These are phyloP conservation scores for Enoplosus armatus DNA, from an alignment of 2,797 vertebrate species.

Conservation along the genomic window DNA sequence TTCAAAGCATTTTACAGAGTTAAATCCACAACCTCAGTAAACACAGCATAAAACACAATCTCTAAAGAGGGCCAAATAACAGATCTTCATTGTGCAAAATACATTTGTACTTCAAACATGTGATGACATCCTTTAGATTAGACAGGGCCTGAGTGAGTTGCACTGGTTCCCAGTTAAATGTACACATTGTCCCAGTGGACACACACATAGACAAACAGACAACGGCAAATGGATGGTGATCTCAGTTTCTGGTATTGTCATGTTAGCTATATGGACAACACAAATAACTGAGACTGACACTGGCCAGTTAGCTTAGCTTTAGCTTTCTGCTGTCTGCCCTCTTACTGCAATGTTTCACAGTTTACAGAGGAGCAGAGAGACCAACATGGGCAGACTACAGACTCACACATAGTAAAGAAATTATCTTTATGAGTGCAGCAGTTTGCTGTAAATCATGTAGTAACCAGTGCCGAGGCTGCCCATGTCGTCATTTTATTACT, in stretches of 20 bases:
- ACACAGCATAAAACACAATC: no score
- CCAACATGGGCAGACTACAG: conserved; percentile 65
- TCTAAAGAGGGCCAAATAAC: no score
- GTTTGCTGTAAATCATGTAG: neutral
- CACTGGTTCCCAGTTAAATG: neutral
- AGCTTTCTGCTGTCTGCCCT: conserved; percentile 33
- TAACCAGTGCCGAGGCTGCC: conserved; percentile 21
- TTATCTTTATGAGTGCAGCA: neutral
- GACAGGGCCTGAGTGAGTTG: neutral
- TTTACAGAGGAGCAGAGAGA: conserved; percentile 49
- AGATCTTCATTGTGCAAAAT: neutral
- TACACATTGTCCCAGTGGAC: neutral
- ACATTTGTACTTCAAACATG: neutral
- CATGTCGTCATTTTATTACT: conserved; percentile 41
- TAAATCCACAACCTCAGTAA: no score
- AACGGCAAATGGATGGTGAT: conserved; percentile 22
- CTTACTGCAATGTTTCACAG: conserved; percentile 68
- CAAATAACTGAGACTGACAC: conserved; percentile 77
- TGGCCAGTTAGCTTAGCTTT: conserved; percentile 16
- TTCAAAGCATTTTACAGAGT: no score
- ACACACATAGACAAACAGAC: conserved; percentile 22
- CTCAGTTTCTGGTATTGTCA: conserved; percentile 83
- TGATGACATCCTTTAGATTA: conserved; percentile 6
- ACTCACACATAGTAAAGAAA: neutral
- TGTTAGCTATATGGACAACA: conserved; percentile 79